Conservation (phyloP, 2,888 invertebrate species). For the Hipparchia semele region DNA sequence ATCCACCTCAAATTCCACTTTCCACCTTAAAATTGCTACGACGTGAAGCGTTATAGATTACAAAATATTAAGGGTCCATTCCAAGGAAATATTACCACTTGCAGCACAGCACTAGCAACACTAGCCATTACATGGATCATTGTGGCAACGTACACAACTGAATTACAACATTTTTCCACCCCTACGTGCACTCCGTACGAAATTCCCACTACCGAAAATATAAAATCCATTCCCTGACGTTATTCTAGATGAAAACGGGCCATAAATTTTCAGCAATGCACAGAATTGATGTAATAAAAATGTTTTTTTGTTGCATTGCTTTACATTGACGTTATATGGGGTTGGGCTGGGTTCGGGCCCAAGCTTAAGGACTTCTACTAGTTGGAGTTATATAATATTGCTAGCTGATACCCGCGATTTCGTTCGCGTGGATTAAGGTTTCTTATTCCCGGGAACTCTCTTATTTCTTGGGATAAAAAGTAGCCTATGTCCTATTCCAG, state of each 20-base stretch:
- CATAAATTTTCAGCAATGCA: conserved; percentile 21
- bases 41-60: neutral
- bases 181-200: conserved; percentile 8
- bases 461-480: no score
- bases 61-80: neutral
- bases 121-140: neutral
- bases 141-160: conserved; percentile 8
- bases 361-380: no score
- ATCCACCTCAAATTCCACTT: neutral
- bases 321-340: neutral
- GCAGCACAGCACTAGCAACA: neutral
- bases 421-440: no score
- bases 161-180: conserved; percentile 10
- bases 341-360: no score
- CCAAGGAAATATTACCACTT: conserved; percentile 6
- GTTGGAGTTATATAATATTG: no score
- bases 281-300: conserved; percentile 19
- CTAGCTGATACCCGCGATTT: no score
- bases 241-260: conserved; percentile 19
- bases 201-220: conserved; percentile 16
- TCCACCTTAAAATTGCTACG: neutral
- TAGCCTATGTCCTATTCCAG: no score
- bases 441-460: no score
- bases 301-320: conserved; percentile 12
- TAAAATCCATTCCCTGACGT: conserved; percentile 9